Conservation (phyloP, 2,113 vertebrate species). For the Struthio camelus region DNA sequence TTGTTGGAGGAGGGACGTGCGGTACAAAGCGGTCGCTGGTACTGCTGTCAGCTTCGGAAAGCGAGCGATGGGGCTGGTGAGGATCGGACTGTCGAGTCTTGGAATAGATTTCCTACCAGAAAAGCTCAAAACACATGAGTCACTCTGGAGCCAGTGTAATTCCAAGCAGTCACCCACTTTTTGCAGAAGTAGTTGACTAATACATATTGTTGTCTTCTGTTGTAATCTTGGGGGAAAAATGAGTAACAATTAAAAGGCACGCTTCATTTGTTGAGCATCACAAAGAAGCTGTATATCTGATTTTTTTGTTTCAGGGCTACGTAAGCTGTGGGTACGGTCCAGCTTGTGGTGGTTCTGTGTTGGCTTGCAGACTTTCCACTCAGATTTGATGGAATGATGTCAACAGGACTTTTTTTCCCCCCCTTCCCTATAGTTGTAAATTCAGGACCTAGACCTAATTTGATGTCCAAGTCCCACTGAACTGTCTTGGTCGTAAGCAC, state of each 20-base stretch:
- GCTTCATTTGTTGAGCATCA: background rate
- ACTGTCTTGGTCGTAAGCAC: background rate
- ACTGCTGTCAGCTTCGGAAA: background rate
- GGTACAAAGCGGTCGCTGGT: background rate
- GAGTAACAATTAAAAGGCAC: background rate
- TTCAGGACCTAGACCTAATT: fast-evolving
- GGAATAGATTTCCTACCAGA: background rate
- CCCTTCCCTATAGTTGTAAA: fast-evolving
- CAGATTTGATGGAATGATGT: no score
- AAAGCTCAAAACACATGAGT: background rate
- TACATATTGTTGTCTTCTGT: background rate
- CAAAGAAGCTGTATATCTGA: background rate
- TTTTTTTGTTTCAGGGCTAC: background rate
- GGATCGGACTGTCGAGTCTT: background rate
- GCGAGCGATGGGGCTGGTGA: background rate
- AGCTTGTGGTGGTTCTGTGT: background rate
- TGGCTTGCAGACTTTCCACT: fast-evolving
- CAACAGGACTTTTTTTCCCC: fast-evolving
- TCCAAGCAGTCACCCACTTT: background rate
- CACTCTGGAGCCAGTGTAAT: background rate
- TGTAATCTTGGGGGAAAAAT: background rate
- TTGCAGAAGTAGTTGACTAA: background rate
- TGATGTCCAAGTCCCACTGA: fast-evolving
- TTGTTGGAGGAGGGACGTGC: fast-evolving
- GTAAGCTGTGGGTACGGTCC: background rate